These are phyloP conservation scores for Rhipidura dahli DNA, from an alignment of 2,113 vertebrate genomes.

Conservation along the genomic window DNA sequence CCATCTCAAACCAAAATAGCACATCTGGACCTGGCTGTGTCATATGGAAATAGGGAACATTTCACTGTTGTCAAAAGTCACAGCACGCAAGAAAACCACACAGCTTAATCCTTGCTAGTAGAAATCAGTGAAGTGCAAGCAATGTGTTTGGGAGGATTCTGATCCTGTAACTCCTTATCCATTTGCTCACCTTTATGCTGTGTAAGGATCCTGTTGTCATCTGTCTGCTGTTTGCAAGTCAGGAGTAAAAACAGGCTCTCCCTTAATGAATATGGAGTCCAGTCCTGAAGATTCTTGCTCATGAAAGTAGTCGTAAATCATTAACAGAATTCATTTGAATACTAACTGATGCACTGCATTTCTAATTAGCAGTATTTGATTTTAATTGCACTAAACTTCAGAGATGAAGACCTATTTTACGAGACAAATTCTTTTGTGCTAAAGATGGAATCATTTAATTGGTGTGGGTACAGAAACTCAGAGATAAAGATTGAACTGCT, in stretches of 20 bases:
- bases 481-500: not conserved
- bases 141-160: not conserved
- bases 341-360: not conserved
- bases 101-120: not conserved
- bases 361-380: not conserved
- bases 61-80: constrained; percentile 54
- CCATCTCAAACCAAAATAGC: constrained; percentile 76
- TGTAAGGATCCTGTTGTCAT: not conserved
- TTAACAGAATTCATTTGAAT: not conserved
- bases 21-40: constrained; percentile 69
- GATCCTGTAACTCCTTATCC: not conserved
- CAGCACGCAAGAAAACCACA: not conserved
- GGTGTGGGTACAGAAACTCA: not conserved
- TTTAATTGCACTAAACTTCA: not conserved
- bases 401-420: not conserved
- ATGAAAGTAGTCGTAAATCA: not conserved
- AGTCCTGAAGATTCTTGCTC: not conserved
- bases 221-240: not conserved
- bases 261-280: not conserved
- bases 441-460: not conserved
- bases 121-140: not conserved
- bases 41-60: constrained; percentile 52
- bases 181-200: not conserved
- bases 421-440: not conserved
- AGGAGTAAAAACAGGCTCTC: not conserved